Evolutionary conservation across 2,888 invertebrate genomes (phyloP).

Genomic region (Theretra japonica): DNA sequence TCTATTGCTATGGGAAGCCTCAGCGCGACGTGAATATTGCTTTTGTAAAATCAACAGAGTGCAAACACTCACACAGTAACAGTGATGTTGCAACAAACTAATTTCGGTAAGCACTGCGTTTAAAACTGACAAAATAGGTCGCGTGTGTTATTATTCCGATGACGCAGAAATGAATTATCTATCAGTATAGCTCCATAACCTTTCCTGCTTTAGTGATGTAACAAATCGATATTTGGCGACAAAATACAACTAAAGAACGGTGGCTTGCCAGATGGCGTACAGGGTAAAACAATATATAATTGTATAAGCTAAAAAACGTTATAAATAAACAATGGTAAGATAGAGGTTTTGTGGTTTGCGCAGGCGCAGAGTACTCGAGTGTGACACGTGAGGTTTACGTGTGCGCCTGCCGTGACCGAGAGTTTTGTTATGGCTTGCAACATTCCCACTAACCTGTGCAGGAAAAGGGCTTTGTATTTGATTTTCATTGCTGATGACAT

Average conservation of each 20-base stretch:
- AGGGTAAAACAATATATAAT: neutral
- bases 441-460: slow-evolving; percentile 35
- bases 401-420: slow-evolving; percentile 66
- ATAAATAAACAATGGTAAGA: slow-evolving; percentile 8
- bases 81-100: slow-evolving; percentile 1
- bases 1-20: too few species aligned
- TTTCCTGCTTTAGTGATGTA: too few species aligned
- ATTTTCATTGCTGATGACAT: neutral
- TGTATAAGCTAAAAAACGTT: neutral
- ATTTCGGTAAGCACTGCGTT: neutral
- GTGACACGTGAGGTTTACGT: slow-evolving; percentile 64
- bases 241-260: neutral
- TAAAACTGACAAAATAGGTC: too few species aligned
- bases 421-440: slow-evolving; percentile 62
- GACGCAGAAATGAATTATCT: too few species aligned
- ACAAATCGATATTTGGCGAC: neutral
- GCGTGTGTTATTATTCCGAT: too few species aligned
- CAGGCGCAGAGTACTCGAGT: slow-evolving; percentile 55
- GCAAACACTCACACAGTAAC: neutral
- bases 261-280: slow-evolving; percentile 7
- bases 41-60: too few species aligned
- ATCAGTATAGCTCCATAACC: too few species aligned
- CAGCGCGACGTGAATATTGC: too few species aligned
- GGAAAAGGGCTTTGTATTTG: neutral
- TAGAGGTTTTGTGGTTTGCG: slow-evolving; percentile 36